phyloP scores from a whole-genome alignment of 2,888 invertebrate species.

The Noctua fimbriata region DNA sequence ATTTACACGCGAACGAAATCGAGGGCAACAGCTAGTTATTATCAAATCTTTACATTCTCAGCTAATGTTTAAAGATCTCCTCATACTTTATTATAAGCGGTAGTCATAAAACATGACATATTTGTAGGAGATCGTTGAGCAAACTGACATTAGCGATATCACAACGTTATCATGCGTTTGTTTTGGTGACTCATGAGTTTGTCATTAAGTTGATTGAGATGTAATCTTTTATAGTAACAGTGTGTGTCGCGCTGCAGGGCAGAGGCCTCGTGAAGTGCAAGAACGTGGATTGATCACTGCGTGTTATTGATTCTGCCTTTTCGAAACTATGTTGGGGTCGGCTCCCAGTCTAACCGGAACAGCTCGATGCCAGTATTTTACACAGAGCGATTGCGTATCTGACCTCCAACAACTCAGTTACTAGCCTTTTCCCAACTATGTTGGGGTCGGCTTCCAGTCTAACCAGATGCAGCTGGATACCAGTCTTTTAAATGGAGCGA shows the following conservation, averaged over 20 bases:
- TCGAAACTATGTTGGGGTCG: not conserved
- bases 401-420: no score
- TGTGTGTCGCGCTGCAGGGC: not conserved
- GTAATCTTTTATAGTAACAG: conserved; percentile 25
- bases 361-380: not conserved
- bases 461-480: no score
- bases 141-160: conserved; percentile 24
- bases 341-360: not conserved
- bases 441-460: no score
- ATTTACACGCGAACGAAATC: no score
- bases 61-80: not conserved
- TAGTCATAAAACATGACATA: conserved; percentile 32
- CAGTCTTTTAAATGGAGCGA: no score
- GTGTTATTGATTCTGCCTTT: not conserved
- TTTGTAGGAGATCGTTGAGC: conserved; percentile 41
- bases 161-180: conserved; percentile 27
- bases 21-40: not conserved
- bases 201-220: conserved; percentile 4
- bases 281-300: not conserved
- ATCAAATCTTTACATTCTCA: not conserved
- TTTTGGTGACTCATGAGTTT: conserved; percentile 40
- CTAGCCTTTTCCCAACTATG: no score
- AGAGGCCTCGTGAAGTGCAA: not conserved
- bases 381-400: not conserved
- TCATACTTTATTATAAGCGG: not conserved